Conservation (phyloP, 92 coral and sea anemone genomes). For the Parazoanthus darwini region DNA sequence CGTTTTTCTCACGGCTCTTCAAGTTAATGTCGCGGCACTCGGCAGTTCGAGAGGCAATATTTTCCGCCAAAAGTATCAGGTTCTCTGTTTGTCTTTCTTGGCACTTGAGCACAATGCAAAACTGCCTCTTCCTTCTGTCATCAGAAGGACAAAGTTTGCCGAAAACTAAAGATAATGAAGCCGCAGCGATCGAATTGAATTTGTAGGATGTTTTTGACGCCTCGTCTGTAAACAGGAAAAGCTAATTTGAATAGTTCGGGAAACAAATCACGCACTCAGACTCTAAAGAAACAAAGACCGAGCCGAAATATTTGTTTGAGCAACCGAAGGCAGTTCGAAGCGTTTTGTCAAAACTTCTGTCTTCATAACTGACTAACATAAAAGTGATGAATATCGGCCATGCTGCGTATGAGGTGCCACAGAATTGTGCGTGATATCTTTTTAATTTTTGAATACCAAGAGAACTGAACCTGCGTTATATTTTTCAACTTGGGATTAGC, state of each 20-base stretch:
- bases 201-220: conserved; percentile 44
- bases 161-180: conserved; percentile 38
- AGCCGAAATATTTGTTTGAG: neutral
- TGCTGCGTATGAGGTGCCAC: neutral
- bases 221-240: conserved; percentile 32
- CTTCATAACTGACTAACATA: neutral
- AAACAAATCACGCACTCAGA: conserved; percentile 20
- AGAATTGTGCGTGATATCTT: neutral
- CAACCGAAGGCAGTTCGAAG: neutral
- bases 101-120: conserved; percentile 15
- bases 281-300: neutral
- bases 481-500: conserved; percentile 32
- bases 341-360: neutral
- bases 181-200: conserved; percentile 35
- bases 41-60: conserved; percentile 11
- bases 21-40: neutral
- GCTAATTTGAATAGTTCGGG: conserved; percentile 31
- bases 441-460: neutral
- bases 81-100: conserved; percentile 28
- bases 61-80: conserved; percentile 19
- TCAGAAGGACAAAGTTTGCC: conserved; percentile 30
- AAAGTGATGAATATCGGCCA: neutral
- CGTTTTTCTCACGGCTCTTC: neutral
- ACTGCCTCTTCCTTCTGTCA: conserved; percentile 7
- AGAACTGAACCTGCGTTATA: neutral